Evolutionary conservation across 2,888 invertebrate genomes (phyloP), one percentile per base, ranked within the genome.

Genomic region (Cephonodes hylas): DNA sequence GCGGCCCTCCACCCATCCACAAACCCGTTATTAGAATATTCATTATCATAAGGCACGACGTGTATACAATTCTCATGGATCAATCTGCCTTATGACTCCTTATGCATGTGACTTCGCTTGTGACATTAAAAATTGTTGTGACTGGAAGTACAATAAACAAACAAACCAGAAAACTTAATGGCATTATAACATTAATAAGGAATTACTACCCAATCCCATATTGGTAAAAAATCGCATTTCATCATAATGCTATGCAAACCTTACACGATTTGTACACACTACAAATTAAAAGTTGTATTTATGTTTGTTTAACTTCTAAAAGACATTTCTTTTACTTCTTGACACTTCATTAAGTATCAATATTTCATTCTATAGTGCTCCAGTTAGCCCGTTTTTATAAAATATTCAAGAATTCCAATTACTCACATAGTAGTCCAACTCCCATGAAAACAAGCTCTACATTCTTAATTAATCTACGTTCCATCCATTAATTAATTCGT

Each of bases 1-100:
- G 67, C 66, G 71, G 67, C 68, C 70, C 65, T 69, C 63, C 65
- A 69, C 66, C 61, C 61, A 46, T 46, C 42, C 48, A 60, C 15
- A 42, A 58, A 58, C 58, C 48, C 27, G 44, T 34, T 44, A 27
- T 58, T 58, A 56, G 27, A 34, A 59, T 56, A 23, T 63, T 62
- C 62, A 45, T 31, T 53, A 18, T 27, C 20, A 44, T 62, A 42
- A 42, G 10, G 38, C 22, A 56, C 42, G 42, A 20, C 20, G 34
- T 34, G 23, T 34, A 15, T 22, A 45, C 31, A 46, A 48, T 46
- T 58, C 53, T 15, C 18, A 1, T 31, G 48, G 25, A 31, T 18
- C 4, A 10, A 31, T 53, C 27, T 53, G 15, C n/a, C n/a, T n/a
- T 3, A 31, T 10, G 18, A 18, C 15, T 53, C 27, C n/a, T n/a